Evolutionary conservation across 2,888 invertebrate species (phyloP), one percentile per base, ranked within the genome.

Genomic region (Criorhina ranunculi): DNA sequence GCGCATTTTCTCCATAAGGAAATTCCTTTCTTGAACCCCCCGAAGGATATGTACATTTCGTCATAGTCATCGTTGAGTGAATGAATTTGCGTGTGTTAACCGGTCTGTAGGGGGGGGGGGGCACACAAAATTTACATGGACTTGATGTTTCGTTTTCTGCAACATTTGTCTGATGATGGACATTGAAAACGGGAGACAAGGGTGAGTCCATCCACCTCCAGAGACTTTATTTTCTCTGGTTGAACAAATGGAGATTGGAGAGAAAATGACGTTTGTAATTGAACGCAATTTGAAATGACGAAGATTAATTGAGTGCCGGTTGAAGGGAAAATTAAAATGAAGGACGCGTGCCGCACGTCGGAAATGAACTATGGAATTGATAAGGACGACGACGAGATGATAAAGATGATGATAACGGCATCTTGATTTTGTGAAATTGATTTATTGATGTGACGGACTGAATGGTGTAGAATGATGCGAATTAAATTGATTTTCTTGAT

Each of bases 131-230:
- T 79, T 73, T 79, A 73, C 79, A 79, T 79, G 29, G 46, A 24
- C 60, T 67, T 78, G 60, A 57, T 73, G 60, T 62, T 83, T 83
- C 67, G 60, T 78, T 67, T 69, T 83, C 79, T 79, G 83, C 78
- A 83, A 83, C 78, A 83, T 83, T 83, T 78, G 78, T 29, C 78
- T 79, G 78, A 73, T 83, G 82, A 83, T 79, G 83, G 83, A 83
- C 72, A 67, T 60, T 51, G 59, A 49, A 17, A 42, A 33, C 24
- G 24, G n/a, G n/a, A 15, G 40, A 29, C 24, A 33, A 35, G 24
- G 49, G 55, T 31, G 8, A 33, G 29, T 46, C 29, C 9, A 33
- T 35, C 40, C 12, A 29, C 15, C 12, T 40, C 12, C 12, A 31
- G 44, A 9, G 7, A 17, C 17, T 15, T 12, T 37, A 8, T 46